Evolutionary conservation across 2,888 invertebrate species (phyloP).

Genomic region (Drosophila koepferae): DNA sequence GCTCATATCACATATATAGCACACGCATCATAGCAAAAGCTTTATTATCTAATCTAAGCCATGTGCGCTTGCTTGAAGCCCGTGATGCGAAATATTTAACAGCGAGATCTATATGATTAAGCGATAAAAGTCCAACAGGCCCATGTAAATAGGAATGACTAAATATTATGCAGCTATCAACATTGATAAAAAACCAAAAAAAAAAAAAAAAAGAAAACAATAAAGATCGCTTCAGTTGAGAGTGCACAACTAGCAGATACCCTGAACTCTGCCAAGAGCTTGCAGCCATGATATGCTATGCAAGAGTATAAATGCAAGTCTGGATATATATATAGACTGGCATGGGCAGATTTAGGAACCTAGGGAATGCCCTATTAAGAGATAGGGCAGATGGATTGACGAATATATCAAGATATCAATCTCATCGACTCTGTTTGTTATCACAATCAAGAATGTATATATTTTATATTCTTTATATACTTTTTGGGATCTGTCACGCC

Average conservation of each 20-base stretch:
- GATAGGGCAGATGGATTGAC: too few species aligned
- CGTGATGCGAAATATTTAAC: slow-evolving; percentile 3
- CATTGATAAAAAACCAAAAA: neutral
- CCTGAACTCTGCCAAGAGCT: neutral
- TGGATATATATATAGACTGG: neutral
- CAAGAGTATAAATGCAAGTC: too few species aligned
- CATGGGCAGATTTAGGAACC: neutral
- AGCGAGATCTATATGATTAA: neutral
- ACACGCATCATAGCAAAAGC: slow-evolving; percentile 3
- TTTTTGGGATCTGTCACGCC: neutral
- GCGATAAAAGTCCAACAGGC: neutral
- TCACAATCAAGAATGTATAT: neutral
- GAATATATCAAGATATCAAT: neutral
- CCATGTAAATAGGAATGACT: slow-evolving; percentile 13
- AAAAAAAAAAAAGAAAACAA: neutral
- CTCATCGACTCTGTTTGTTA: neutral
- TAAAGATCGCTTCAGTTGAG: too few species aligned
- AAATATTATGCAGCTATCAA: slow-evolving; percentile 7
- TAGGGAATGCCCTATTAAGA: too few species aligned
- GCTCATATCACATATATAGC: slow-evolving; percentile 3
- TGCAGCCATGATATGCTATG: too few species aligned
- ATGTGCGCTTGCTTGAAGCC: slow-evolving; percentile 5
- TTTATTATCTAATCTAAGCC: slow-evolving; percentile 24
- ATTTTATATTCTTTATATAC: neutral
- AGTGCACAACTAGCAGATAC: neutral